Evolutionary conservation across 1,140 invertebrate genomes (phyloP).

Genomic region (Heliconius hewitsoni): DNA sequence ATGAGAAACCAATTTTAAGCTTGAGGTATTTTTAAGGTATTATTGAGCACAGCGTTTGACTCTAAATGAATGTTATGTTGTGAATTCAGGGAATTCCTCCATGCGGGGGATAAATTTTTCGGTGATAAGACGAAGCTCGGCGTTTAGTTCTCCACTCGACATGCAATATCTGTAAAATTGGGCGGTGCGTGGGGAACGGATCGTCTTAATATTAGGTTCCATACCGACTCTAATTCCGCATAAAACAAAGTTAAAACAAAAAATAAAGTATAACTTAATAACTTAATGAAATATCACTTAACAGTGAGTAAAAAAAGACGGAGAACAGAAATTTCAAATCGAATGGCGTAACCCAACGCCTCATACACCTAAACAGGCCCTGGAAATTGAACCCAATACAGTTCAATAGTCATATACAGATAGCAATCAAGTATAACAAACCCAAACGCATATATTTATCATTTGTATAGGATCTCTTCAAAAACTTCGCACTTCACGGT

Average conservation of each 20-base stretch:
- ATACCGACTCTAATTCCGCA: too few species aligned
- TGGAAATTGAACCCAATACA: not conserved
- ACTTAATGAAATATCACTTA: too few species aligned
- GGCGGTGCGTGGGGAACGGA: too few species aligned
- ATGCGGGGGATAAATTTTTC: too few species aligned
- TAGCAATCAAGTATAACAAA: not conserved
- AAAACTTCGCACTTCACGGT: not conserved
- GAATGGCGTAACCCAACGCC: not conserved
- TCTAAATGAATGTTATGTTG: not conserved
- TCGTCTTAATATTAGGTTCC: not conserved
- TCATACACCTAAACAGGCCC: too few species aligned
- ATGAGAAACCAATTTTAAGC: not conserved
- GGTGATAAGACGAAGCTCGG: too few species aligned
- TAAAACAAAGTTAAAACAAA: too few species aligned
- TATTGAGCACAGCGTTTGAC: not conserved
- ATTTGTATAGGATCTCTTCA: slow-evolving; percentile 1
- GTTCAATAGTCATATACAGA: not conserved
- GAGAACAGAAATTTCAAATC: too few species aligned
- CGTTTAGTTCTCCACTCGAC: too few species aligned
- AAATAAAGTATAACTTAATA: too few species aligned
- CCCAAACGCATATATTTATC: not conserved
- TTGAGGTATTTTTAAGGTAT: not conserved
- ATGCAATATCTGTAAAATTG: too few species aligned
- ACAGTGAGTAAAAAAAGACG: too few species aligned
- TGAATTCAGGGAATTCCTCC: not conserved